These are phyloP conservation scores for Siderastrea siderea DNA, from an alignment of 92 coral and sea anemone species.

Conservation along the genomic window DNA sequence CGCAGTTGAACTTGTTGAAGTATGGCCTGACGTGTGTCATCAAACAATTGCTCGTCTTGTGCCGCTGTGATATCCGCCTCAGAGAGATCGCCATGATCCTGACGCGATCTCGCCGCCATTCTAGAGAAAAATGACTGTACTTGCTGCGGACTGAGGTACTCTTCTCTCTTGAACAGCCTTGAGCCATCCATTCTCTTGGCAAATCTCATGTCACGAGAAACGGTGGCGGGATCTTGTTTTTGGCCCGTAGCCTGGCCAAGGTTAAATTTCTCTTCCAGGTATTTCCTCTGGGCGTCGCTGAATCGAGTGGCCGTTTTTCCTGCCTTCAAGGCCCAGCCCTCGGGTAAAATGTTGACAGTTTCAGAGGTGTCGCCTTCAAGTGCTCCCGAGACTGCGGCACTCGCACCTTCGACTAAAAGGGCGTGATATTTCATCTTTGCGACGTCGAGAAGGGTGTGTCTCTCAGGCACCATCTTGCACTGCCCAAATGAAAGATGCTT, in stretches of 20 bases:
- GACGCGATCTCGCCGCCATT: conserved; percentile 35
- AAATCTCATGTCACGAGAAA: conserved; percentile 68
- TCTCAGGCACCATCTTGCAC: conserved; percentile 63
- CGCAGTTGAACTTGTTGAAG: background rate
- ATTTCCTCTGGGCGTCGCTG: too few relatives aligned
- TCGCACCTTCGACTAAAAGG: conserved; percentile 42
- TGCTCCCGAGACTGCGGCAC: conserved; percentile 17
- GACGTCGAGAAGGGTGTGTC: conserved; percentile 27
- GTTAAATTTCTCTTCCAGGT: conserved; percentile 61
- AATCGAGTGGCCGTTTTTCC: too few relatives aligned
- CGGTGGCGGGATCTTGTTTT: conserved; percentile 64
- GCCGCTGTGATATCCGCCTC: background rate
- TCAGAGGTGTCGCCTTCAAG: conserved; percentile 22
- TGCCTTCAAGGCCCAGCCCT: too few relatives aligned
- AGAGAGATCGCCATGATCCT: conserved; percentile 6
- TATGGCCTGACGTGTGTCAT: background rate
- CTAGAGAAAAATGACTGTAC: conserved; percentile 67
- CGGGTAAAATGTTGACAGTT: background rate
- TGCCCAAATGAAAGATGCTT: conserved; percentile 54
- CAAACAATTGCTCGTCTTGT: background rate
- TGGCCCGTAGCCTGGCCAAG: conserved; percentile 66
- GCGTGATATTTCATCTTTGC: conserved; percentile 44
- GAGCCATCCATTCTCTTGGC: conserved; percentile 59
- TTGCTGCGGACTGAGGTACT: conserved; percentile 65
- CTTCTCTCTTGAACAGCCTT: conserved; percentile 51